phyloP scores from a whole-genome alignment of 2,113 vertebrate species.

The Boleophthalmus pectinirostris region DNA sequence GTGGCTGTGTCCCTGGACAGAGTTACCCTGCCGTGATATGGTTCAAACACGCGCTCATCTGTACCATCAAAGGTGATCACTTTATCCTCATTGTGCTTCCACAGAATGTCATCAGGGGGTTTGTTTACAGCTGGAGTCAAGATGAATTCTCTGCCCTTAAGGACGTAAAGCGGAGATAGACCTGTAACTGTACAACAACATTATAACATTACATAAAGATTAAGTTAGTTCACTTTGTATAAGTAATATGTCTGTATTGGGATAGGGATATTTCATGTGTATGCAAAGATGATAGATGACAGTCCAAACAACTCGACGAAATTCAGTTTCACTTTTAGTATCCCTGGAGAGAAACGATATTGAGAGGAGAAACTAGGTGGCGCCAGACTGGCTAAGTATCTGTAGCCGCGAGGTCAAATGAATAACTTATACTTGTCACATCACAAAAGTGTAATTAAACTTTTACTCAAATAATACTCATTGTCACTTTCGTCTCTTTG shows the following conservation, averaged over 20 bases:
- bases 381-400: no score
- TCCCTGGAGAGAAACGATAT: no score
- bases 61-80: conserved; percentile 50
- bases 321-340: no score
- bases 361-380: no score
- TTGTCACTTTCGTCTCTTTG: no score
- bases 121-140: neutral
- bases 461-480: no score
- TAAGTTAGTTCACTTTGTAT: neutral
- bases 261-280: neutral
- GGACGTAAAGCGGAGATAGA: conserved; percentile 1
- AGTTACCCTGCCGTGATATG: conserved; percentile 21
- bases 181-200: conserved; percentile 32
- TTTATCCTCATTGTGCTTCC: conserved; percentile 42
- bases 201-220: neutral
- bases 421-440: no score
- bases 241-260: neutral
- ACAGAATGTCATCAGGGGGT: no score
- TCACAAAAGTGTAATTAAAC: no score
- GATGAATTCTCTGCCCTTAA: conserved; percentile 5
- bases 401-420: no score
- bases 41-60: rapidly evolving
- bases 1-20: conserved; percentile 41
- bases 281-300: no score
- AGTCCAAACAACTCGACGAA: no score